Evolutionary conservation across 2,888 invertebrate species (phyloP).

Genomic region (Alloscopus bannaensis): DNA sequence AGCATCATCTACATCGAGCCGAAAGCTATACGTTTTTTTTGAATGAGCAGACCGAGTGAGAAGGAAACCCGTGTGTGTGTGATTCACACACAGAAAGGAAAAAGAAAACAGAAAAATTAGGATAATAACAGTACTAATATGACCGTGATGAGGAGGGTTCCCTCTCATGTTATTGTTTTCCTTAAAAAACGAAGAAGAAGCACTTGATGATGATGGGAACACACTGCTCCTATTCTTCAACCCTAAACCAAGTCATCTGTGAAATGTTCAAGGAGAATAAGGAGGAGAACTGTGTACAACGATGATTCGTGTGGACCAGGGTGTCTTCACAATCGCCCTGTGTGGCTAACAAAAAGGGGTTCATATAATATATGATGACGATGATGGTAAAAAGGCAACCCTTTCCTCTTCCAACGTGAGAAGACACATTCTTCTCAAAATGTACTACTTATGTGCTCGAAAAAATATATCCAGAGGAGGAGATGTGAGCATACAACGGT

Average conservation of each 20-base stretch:
- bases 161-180: constrained; percentile 50
- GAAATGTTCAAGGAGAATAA: constrained; percentile 36
- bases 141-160: constrained; percentile 30
- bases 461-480: constrained; percentile 6
- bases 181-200: constrained; percentile 30
- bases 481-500: constrained; percentile 10
- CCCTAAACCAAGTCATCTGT: too few relatives aligned
- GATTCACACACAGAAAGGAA: too few relatives aligned
- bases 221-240: constrained; percentile 1
- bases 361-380: too few relatives aligned
- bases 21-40: too few relatives aligned
- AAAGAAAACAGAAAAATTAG: constrained; percentile 31
- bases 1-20: too few relatives aligned
- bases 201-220: constrained; percentile 12
- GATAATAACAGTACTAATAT: constrained; percentile 44
- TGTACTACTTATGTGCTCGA: too few relatives aligned
- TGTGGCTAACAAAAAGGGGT: constrained; percentile 35
- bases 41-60: too few relatives aligned
- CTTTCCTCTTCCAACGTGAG: constrained; percentile 31
- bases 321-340: constrained; percentile 38
- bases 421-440: constrained; percentile 1
- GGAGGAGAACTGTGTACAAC: constrained; percentile 24
- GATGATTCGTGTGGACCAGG: constrained; percentile 38
- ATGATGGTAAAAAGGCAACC: constrained; percentile 19
- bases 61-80: too few relatives aligned